These are phyloP conservation scores for Mormyrops attenuatus DNA, from an alignment of 2,797 vertebrate genomes.

Conservation along the genomic window DNA sequence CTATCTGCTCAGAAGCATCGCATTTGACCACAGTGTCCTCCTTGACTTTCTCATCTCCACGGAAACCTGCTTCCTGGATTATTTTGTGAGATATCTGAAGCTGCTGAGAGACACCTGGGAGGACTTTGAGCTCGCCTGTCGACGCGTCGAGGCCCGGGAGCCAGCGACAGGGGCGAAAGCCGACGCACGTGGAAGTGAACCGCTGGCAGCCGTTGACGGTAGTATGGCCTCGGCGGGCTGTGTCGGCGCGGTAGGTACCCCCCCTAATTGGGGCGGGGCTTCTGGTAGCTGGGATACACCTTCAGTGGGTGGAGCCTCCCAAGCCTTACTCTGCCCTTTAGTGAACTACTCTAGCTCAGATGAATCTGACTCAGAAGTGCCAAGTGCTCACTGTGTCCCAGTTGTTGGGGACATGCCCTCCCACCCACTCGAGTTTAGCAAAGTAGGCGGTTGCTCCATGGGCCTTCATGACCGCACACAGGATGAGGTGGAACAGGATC, in stretches of 20 bases:
- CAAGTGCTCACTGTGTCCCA: conserved; percentile 25
- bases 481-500: not conserved
- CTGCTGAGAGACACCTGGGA: conserved; percentile 64
- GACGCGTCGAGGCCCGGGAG: conserved; percentile 30
- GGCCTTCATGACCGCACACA: not conserved
- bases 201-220: not conserved
- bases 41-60: conserved; percentile 91
- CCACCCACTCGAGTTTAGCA: not conserved
- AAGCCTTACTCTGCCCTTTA: conserved; percentile 43
- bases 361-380: conserved; percentile 67
- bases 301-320: not conserved
- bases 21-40: conserved; percentile 80
- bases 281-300: not conserved
- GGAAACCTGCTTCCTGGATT: conserved; percentile 92
- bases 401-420: not conserved
- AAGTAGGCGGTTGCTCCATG: not conserved
- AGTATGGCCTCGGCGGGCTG: not conserved
- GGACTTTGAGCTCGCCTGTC: conserved; percentile 59
- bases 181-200: not conserved
- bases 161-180: not conserved
- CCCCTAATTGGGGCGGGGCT: not conserved
- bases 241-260: not conserved
- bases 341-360: conserved; percentile 83
- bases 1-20: conserved; percentile 69
- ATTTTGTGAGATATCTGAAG: conserved; percentile 84